Evolutionary conservation across 2,113 vertebrate species (phyloP).

Genomic region (Elaphurus davidianus): DNA sequence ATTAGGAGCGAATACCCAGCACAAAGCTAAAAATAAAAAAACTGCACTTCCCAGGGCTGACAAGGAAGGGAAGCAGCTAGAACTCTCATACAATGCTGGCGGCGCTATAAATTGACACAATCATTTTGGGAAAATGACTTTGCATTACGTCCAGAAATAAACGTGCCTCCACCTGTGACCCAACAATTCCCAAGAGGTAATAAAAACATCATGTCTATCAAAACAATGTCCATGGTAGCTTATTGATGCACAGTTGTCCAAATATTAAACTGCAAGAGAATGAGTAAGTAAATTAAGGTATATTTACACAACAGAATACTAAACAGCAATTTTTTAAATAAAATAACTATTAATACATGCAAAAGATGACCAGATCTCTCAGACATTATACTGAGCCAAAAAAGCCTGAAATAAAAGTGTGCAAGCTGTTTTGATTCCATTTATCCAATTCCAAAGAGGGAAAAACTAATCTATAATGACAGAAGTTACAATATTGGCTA

Average conservation of each 20-base stretch:
- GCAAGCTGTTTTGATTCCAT: not conserved
- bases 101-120: not conserved
- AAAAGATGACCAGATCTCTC: not conserved
- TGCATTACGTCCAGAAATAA: not conserved
- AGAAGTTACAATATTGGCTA: not conserved
- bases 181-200: not conserved
- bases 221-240: not conserved
- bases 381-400: not conserved
- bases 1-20: not conserved
- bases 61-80: not conserved
- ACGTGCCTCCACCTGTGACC: not conserved
- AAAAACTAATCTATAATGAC: not conserved
- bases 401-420: not conserved
- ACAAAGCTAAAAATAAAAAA: not conserved
- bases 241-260: not conserved
- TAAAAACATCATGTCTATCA: not conserved
- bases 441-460: not conserved
- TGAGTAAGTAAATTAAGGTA: not conserved
- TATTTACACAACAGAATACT: not conserved
- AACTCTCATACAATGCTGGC: not conserved
- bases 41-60: not conserved
- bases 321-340: not conserved
- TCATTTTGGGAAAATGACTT: not conserved
- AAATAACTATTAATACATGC: not conserved
- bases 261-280: not conserved